These are phyloP conservation scores for Galerucella nymphaeae DNA, from an alignment of 2,888 invertebrate species.

Conservation along the genomic window DNA sequence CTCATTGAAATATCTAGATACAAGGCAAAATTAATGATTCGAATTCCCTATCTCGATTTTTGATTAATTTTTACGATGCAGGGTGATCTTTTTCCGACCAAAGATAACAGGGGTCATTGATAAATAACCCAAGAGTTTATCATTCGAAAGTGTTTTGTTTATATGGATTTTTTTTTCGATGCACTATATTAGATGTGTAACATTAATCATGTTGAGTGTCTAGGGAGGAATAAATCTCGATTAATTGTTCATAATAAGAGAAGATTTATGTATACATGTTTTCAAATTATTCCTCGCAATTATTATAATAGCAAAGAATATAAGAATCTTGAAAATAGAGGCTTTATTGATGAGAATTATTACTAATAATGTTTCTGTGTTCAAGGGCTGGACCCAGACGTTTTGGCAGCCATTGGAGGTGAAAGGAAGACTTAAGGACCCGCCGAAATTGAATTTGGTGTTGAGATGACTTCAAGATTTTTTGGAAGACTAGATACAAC, in stretches of 20 bases:
- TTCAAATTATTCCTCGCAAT: no score
- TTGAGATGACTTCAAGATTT: no score
- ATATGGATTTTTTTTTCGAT: slow-evolving; percentile 11
- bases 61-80: slow-evolving; percentile 42
- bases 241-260: neutral
- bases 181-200: slow-evolving; percentile 6
- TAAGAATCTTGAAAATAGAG: no score
- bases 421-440: no score
- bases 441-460: no score
- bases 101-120: slow-evolving; percentile 51
- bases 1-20: slow-evolving; percentile 22
- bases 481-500: no score
- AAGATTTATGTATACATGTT: neutral
- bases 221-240: neutral
- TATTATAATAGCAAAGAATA: no score
- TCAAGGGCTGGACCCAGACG: no score
- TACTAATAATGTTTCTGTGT: no score
- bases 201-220: neutral
- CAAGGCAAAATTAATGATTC: slow-evolving; percentile 35
- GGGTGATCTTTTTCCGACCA: slow-evolving; percentile 45
- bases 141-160: slow-evolving; percentile 30
- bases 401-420: no score
- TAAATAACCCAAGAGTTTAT: slow-evolving; percentile 34
- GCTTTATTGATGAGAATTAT: no score
- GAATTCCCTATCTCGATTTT: slow-evolving; percentile 40